phyloP scores from a whole-genome alignment of 30 jellyfish, hydroid and myxozoan species.

The Aurelia sp. region DNA sequence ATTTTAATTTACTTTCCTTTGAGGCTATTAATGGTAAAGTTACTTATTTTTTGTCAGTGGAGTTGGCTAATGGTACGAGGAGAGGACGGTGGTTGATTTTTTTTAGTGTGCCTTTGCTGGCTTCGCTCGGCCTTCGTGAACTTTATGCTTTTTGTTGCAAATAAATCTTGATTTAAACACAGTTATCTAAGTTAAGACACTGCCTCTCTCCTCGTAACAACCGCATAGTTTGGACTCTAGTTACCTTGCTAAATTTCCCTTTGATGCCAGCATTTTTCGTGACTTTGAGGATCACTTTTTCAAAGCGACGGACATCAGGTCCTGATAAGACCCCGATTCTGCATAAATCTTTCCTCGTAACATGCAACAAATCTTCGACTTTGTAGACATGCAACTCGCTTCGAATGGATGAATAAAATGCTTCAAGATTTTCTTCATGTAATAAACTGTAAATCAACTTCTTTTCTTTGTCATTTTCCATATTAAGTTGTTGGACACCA shows the following conservation, averaged over 20 bases:
- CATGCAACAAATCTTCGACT: slow-evolving; percentile 69
- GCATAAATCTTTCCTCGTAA: slow-evolving; percentile 69
- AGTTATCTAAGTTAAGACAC: too few species aligned
- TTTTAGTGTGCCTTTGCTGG: too few species aligned
- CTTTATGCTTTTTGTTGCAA: too few species aligned
- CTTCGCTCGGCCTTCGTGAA: too few species aligned
- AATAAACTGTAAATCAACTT: slow-evolving; percentile 40
- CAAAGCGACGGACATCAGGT: slow-evolving; percentile 74
- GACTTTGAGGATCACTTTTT: slow-evolving; percentile 64
- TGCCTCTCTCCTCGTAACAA: too few species aligned
- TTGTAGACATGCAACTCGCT: slow-evolving; percentile 68
- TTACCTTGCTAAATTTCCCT: slow-evolving; percentile 66
- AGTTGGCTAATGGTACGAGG: too few species aligned
- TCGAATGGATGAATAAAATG: slow-evolving; percentile 50
- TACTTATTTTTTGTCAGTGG: too few species aligned
- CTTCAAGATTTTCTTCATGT: slow-evolving; percentile 73
- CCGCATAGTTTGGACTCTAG: too few species aligned
- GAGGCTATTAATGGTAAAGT: too few species aligned
- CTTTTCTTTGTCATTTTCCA: slow-evolving; percentile 69
- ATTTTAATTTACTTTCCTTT: too few species aligned
- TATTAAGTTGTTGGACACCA: not conserved
- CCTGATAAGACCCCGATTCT: slow-evolving; percentile 86
- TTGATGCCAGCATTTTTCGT: slow-evolving; percentile 65
- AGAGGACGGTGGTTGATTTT: too few species aligned
- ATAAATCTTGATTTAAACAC: too few species aligned